A percentile compares a stretch with the other conserved stretches of the same genome.
These are phyloP conservation scores for Tautogolabrus adspersus DNA, from an alignment of 2,113 vertebrate genomes.

Conservation along the genomic window DNA sequence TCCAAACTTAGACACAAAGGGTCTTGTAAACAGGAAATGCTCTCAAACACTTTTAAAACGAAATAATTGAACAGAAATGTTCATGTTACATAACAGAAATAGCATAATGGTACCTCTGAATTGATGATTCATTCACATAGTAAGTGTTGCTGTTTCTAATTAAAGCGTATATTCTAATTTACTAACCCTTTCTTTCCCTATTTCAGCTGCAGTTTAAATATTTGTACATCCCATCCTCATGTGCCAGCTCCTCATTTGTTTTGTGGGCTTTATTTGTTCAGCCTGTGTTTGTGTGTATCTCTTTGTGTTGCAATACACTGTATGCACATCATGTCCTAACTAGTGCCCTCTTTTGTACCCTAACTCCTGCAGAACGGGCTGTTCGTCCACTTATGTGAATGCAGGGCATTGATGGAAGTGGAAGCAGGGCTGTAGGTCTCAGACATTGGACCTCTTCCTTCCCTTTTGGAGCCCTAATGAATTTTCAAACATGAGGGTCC, in stretches of 20 bases:
- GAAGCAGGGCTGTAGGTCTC: background rate
- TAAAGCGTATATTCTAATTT: conserved; percentile 14
- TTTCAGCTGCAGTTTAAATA: conserved; percentile 1
- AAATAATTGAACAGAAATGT: no score
- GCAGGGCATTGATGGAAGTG: conserved; percentile 37
- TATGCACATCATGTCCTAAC: conserved; percentile 54
- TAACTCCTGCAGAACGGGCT: conserved; percentile 14
- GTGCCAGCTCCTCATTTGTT: conserved; percentile 42
- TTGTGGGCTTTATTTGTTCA: conserved; percentile 6
- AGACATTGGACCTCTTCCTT: conserved; percentile 21
- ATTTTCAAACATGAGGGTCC: background rate
- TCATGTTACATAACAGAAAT: background rate
- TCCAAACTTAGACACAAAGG: background rate
- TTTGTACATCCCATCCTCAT: conserved; percentile 39
- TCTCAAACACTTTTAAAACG: background rate
- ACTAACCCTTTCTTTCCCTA: conserved; percentile 4
- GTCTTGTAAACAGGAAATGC: background rate
- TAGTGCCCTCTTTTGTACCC: conserved; percentile 32
- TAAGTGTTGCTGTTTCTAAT: conserved; percentile 24
- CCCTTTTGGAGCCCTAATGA: background rate
- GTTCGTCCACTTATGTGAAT: conserved; percentile 41
- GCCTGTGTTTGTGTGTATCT: conserved; percentile 16
- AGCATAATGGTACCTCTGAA: conserved; percentile 4
- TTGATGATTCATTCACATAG: conserved; percentile 6
- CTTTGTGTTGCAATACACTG: conserved; percentile 32